phyloP scores from a whole-genome alignment of 2,797 vertebrate genomes.

The Epinephelus malabaricus region DNA sequence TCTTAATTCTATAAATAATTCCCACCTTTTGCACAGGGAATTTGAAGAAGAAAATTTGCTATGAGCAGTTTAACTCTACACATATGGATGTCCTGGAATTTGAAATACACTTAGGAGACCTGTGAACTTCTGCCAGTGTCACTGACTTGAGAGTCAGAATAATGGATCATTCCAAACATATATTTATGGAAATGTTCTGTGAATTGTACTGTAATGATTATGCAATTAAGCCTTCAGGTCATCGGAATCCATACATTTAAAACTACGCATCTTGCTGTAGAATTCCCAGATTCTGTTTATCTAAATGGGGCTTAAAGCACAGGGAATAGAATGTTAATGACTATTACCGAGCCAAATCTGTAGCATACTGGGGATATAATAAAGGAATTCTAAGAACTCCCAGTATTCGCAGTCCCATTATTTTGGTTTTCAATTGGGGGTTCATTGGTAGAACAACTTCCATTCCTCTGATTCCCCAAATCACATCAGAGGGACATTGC shows the following conservation, averaged over 20 bases:
- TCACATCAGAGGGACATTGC: conserved; percentile 8
- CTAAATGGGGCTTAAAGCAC: conserved; percentile 16
- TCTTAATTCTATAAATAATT: conserved; percentile 58
- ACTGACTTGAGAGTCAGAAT: conserved; percentile 13
- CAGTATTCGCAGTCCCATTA: conserved; percentile 14
- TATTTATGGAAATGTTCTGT: conserved; percentile 20
- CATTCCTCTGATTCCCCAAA: conserved; percentile 35
- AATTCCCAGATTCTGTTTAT: conserved; percentile 11
- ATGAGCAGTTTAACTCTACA: conserved; percentile 43
- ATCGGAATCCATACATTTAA: neutral
- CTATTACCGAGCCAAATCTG: conserved; percentile 9
- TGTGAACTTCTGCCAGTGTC: conserved; percentile 2
- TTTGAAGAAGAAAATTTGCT: conserved; percentile 26
- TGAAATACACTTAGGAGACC: conserved; percentile 8
- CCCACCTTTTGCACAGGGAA: conserved; percentile 35
- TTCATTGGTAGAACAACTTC: conserved; percentile 3
- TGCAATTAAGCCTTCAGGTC: neutral
- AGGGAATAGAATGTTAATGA: conserved; percentile 39
- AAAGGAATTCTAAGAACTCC: conserved; percentile 12
- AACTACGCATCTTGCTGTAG: neutral
- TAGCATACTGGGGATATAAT: conserved; percentile 11
- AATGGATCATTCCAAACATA: conserved; percentile 11
- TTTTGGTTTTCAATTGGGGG: neutral
- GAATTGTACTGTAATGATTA: conserved; percentile 11
- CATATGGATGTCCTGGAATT: conserved; percentile 46